Evolutionary conservation across 2,797 vertebrate species (phyloP), one percentile per base, ranked within the genome.

Genomic region (Scarus forsteni): DNA sequence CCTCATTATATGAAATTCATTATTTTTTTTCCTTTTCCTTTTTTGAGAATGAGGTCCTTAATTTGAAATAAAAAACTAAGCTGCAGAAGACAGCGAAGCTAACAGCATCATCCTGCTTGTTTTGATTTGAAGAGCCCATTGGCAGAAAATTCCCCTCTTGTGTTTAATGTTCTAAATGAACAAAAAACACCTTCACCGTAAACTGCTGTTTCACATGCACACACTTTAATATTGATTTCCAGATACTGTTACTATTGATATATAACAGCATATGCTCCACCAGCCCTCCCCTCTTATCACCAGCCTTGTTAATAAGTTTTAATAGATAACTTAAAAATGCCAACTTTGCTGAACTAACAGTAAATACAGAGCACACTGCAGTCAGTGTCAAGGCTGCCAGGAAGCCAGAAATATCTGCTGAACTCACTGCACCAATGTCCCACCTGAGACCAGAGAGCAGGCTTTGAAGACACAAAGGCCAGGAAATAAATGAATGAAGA

Each of bases 381-480:
- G 78, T 87, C 66, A 42, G 54, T 34, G 64, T 74, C 71, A 56
- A 52, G 60, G 16, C 67, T 80, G 84, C 67, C 71, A 75, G 70
- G 48, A 56, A 61, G 75, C 56, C 66, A 75, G 55, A 64, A 76
- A 88, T 83, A 87, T 81, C 72, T 84, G 85, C 81, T 87, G 87
- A 90, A 88, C 70, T 83, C 83, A 81, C 81, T 86, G 89, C 89
- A 86, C 70, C 83, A 85, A 57, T 1, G 46, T 72, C 75, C 62
- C 61, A 76, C 80, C 80, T 65, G 70, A 82, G 72, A 75, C 34
- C 62, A 43, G 46, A 6, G 59, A 3, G 51, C 39, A 73, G 42
- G 40, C 71, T 64, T 66, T n/a, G 50, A 58, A 60, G 46, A 18
- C 19, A 56, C 73, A 55, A 27, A 77, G 62, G 73, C 71, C 73